Evolutionary conservation across 2,888 invertebrate genomes (phyloP).

Genomic region (Acanthopleura granulata): DNA sequence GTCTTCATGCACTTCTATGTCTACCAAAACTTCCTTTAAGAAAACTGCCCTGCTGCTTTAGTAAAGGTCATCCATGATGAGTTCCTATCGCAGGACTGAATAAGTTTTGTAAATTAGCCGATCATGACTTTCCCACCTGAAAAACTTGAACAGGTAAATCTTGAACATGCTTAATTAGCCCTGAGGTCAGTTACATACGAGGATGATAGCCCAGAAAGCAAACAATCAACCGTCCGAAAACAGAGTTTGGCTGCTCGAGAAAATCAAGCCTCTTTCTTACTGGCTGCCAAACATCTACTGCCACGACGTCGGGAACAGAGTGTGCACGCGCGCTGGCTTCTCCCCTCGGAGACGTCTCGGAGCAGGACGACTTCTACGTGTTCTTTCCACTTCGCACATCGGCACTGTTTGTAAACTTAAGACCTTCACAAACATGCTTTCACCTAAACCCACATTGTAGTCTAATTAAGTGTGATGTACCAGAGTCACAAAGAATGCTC

Average conservation of each 20-base stretch:
- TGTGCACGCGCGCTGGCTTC: constrained; percentile 17
- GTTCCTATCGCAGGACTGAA: no score
- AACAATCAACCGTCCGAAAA: not conserved
- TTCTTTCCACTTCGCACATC: constrained; percentile 18
- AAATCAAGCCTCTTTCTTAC: not conserved
- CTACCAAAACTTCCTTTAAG: no score
- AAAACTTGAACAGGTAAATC: no score
- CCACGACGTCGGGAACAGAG: not conserved
- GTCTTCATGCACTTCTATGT: no score
- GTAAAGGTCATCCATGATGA: no score
- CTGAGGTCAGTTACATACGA: not conserved
- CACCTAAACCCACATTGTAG: constrained; percentile 5
- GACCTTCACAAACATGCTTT: constrained; percentile 16
- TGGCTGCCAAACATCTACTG: not conserved
- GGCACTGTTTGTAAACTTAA: constrained; percentile 14
- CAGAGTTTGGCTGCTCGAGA: not conserved
- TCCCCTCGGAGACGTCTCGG: constrained; percentile 5
- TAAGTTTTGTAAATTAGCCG: no score
- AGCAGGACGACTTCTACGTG: constrained; percentile 9
- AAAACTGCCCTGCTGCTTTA: no score
- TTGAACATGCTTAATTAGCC: not conserved
- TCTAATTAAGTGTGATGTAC: constrained; percentile 15
- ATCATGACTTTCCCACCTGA: no score
- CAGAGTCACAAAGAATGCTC: constrained; percentile 12
- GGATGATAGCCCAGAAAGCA: not conserved